Base-by-base conservation (phyloP, 2,113 vertebrate genomes). In the Podarcis muralis region DNA sequence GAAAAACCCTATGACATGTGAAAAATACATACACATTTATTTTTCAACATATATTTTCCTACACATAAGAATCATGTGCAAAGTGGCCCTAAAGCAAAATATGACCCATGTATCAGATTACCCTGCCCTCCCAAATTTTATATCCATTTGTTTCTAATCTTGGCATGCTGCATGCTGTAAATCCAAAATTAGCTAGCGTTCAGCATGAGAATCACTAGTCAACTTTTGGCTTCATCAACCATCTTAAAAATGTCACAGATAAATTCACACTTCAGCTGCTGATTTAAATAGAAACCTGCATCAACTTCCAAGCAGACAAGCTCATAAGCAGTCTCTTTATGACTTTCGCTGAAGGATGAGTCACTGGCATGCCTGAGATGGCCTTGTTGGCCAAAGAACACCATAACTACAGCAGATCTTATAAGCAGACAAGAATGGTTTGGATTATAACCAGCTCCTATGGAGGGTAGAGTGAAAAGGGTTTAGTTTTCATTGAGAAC, bases 181-280 rank as follows among this genome's bases (percentile, higher is more conserved):
- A 92, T 89, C 88, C 89, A 95, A 95, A 95, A 93, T 92, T 95
- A 95, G 90, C 88, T 93, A 76, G 83, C 80, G 30, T 94, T 93
- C 92, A 92, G 79, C 90, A 91, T 2, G 77, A 93, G 85, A 90
- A 95, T 93, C 93, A 92, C 91, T 92, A 92, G 86, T 93, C 88
- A 95, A 93, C 94, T 90, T 91, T 93, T 95, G 94, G 93, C 89
- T 80, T 91, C 92, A 32, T 1, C 1, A 93, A 91, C 92, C 86
- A 89, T 94, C 93, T 95, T 93, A 94, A 95, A 96, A 95, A 94
- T 93, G 93, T 96, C 95, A 94, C 88, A 93, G 92, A 96, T 90
- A 93, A 92, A 95, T 94, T 95, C 93, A 95, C 93, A 95, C 90
- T 94, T 96, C 93, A 88, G 92, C 93, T 93, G 91, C 89, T 92